Evolutionary conservation across 1,140 invertebrate genomes (phyloP).

Genomic region (Neodiprion pinetum): DNA sequence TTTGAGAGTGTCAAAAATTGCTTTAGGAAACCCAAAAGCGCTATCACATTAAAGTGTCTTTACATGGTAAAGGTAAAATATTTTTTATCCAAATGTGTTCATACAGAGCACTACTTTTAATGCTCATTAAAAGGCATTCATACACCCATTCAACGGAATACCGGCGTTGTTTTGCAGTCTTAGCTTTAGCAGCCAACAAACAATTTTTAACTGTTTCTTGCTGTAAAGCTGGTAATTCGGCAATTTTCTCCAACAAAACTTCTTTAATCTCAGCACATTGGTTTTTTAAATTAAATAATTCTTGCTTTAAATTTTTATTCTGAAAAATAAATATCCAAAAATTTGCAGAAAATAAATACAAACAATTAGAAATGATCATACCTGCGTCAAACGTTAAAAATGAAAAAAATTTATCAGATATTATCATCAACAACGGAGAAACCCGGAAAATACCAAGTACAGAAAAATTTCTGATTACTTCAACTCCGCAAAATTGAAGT

Average conservation of each 20-base stretch:
- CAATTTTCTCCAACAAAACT: not conserved
- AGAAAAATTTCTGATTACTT: too few relatives aligned
- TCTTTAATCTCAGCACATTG: not conserved
- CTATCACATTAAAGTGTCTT: slow-evolving; percentile 14
- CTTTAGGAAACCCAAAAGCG: slow-evolving; percentile 12
- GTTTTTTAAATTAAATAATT: too few relatives aligned
- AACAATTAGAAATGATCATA: slow-evolving; percentile 11
- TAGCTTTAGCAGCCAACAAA: not conserved
- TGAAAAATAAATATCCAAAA: slow-evolving; percentile 17
- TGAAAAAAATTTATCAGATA: slow-evolving; percentile 9
- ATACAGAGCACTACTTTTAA: slow-evolving; percentile 17
- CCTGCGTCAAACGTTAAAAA: not conserved
- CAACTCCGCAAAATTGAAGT: too few relatives aligned
- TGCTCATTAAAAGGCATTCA: slow-evolving; percentile 20
- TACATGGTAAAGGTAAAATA: slow-evolving; percentile 14
- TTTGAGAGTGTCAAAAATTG: slow-evolving; percentile 15
- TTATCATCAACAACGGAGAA: not conserved
- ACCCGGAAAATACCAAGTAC: not conserved
- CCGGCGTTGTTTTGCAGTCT: not conserved
- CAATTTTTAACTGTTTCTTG: slow-evolving; percentile 1
- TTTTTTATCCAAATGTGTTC: slow-evolving; percentile 1
- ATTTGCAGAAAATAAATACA: slow-evolving; percentile 14
- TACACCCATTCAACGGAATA: slow-evolving; percentile 17
- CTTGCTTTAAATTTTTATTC: slow-evolving; percentile 15
- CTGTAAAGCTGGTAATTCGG: not conserved